phyloP scores from a whole-genome alignment of 2,113 vertebrate genomes.

The Oncorhynchus gorbuscha region DNA sequence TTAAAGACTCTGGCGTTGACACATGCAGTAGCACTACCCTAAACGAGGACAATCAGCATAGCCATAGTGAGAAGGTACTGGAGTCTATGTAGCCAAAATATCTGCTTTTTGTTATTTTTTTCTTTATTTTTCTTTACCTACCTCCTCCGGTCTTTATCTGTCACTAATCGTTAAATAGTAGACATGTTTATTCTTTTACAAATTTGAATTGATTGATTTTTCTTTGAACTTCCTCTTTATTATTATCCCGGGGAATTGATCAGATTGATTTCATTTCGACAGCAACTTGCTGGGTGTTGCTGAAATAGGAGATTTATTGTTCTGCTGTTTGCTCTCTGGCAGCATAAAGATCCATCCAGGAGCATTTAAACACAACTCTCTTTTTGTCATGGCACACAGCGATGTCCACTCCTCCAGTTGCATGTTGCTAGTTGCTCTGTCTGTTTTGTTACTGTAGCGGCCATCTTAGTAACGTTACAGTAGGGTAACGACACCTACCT shows the following conservation, averaged over 20 bases:
- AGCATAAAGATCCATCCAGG: slow-evolving; percentile 42
- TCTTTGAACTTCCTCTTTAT: slow-evolving; percentile 50
- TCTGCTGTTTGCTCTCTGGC: slow-evolving; percentile 74
- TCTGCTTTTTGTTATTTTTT: slow-evolving; percentile 69
- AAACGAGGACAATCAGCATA: slow-evolving; percentile 93
- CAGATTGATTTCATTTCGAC: slow-evolving; percentile 72
- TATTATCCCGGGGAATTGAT: slow-evolving; percentile 42
- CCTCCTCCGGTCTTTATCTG: slow-evolving; percentile 91
- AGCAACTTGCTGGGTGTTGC: slow-evolving; percentile 84
- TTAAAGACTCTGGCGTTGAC: slow-evolving; percentile 99
- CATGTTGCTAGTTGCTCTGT: slow-evolving; percentile 67
- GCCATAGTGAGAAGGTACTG: slow-evolving; percentile 99
- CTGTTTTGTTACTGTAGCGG: slow-evolving; percentile 76
- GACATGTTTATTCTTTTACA: slow-evolving; percentile 62
- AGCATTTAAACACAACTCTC: slow-evolving; percentile 65
- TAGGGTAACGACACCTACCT: slow-evolving; percentile 53
- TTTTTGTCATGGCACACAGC: slow-evolving; percentile 78
- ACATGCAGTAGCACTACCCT: slow-evolving; percentile 99
- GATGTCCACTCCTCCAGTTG: slow-evolving; percentile 74
- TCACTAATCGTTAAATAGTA: slow-evolving; percentile 85
- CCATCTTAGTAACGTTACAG: slow-evolving; percentile 67
- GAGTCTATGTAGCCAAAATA: slow-evolving; percentile 77
- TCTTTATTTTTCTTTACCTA: slow-evolving; percentile 72
- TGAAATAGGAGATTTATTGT: slow-evolving; percentile 85
- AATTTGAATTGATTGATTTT: slow-evolving; percentile 35